phyloP scores from a whole-genome alignment of 2,113 vertebrate species.

The Ammodytes marinus region DNA sequence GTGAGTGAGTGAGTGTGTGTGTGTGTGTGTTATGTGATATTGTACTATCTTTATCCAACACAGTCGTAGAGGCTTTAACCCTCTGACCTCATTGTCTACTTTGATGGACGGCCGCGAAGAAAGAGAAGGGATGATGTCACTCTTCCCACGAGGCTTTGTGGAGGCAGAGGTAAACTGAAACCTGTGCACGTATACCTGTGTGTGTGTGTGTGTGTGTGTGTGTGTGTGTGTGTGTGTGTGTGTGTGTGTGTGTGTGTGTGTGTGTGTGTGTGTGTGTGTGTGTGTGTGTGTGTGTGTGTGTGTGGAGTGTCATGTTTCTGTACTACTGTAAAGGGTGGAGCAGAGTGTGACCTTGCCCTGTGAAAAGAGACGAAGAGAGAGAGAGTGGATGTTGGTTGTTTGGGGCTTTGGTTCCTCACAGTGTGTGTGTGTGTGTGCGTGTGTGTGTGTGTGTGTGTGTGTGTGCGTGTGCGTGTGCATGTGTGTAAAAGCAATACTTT shows the following conservation, averaged over 20 bases:
- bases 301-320: conserved; percentile 64
- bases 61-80: conserved; percentile 43
- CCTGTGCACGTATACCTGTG: conserved; percentile 39
- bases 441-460: too few species aligned
- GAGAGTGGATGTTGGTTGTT: not conserved
- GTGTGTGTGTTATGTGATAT: conserved; percentile 36
- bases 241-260: conserved; percentile 39
- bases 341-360: conserved; percentile 65
- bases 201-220: conserved; percentile 6
- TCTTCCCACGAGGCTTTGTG: conserved; percentile 69
- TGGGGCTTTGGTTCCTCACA: too few species aligned
- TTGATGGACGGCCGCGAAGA: conserved; percentile 68
- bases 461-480: not conserved
- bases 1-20: too few species aligned
- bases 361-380: conserved; percentile 20
- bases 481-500: not conserved
- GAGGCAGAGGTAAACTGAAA: conserved; percentile 64
- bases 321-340: conserved; percentile 72
- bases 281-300: conserved; percentile 28
- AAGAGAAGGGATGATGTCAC: conserved; percentile 73
- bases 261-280: conserved; percentile 14
- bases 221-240: conserved; percentile 14
- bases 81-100: conserved; percentile 57
- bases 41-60: conserved; percentile 11
- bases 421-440: too few species aligned